Base-by-base conservation (phyloP, 1,140 invertebrate species). In the Lordiphosa clarofinis region DNA sequence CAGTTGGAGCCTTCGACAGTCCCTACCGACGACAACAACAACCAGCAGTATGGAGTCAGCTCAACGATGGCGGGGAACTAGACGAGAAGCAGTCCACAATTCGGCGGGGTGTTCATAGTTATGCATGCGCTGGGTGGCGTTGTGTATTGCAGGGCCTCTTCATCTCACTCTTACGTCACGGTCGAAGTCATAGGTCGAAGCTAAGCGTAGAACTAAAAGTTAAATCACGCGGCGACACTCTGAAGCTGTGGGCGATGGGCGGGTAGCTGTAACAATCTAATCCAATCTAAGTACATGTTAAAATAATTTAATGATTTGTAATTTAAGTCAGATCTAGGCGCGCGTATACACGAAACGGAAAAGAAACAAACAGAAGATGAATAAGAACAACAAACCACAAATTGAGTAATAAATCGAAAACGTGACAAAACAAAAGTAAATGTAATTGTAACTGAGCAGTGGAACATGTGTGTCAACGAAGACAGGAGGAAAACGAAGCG, bases 231-330 rank as follows among this genome's bases (percentile, higher is more conserved):
- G 66, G 75, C 54, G 63, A 56, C 53, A 70, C 56, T 61, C 50
- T 69, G 60, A 55, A 79, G 75, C 66, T 74, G 67, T 70, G 72
- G 78, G 68, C 71, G 63, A 78, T 67, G 78, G 78, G 78, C 68
- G 78, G 79, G 79, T 84, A 84, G 78, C 78, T 84, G 78, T 84
- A 84, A 84, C 78, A 84, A 84, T 84, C 78, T 82, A 82, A 82
- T 82, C 78, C 78, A 82, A 82, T 82, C 78, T 84, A 84, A 84
- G 78, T 81, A 81, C 59, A 66, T 82, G 76, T 84, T 84, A 84
- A 84, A 84, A 66, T 84, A 84, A 84, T 84, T 84, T 84, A 84
- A 84, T 66, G 73, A 84, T 84, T 78, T 84, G 44, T 84, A 84
- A 70, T 70, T 78, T 84, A 84, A 84, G 72, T 54, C 60, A 84